phyloP scores from a whole-genome alignment of 2,888 invertebrate species.

The Magallana nippona region DNA sequence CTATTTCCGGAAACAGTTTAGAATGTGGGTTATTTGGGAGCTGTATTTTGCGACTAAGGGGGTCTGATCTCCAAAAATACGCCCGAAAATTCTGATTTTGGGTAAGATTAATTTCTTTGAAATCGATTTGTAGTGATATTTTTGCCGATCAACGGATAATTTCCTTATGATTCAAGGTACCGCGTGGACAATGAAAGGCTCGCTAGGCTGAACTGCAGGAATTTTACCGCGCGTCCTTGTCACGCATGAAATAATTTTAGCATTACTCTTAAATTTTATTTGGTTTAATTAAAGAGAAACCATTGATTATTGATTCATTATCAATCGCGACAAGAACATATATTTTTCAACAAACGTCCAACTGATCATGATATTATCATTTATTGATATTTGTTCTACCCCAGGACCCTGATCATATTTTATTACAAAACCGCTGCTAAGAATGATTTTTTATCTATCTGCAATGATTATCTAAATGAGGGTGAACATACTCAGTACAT shows the following conservation, averaged over 20 bases:
- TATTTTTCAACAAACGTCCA: too few species aligned
- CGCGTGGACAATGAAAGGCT: background rate
- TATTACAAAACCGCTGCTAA: too few species aligned
- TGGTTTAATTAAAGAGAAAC: too few species aligned
- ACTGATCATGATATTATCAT: too few species aligned
- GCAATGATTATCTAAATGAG: too few species aligned
- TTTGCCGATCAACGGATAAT: background rate
- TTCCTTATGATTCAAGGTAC: background rate
- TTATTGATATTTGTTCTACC: too few species aligned
- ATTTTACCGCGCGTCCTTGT: slow-evolving; percentile 21
- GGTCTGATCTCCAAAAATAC: background rate
- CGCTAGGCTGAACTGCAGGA: slow-evolving; percentile 12
- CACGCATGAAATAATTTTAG: background rate
- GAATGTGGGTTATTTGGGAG: slow-evolving; percentile 4
- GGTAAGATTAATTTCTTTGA: background rate
- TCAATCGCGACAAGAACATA: too few species aligned
- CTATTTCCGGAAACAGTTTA: slow-evolving; percentile 21
- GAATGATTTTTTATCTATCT: too few species aligned
- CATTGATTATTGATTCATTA: too few species aligned
- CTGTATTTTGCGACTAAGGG: background rate
- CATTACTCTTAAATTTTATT: background rate
- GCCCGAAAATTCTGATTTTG: background rate
- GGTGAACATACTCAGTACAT: too few species aligned
- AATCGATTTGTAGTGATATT: background rate
- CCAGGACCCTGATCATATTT: too few species aligned